These are phyloP conservation scores for Cathartes aura DNA, from an alignment of 2,113 vertebrate species.

Conservation along the genomic window DNA sequence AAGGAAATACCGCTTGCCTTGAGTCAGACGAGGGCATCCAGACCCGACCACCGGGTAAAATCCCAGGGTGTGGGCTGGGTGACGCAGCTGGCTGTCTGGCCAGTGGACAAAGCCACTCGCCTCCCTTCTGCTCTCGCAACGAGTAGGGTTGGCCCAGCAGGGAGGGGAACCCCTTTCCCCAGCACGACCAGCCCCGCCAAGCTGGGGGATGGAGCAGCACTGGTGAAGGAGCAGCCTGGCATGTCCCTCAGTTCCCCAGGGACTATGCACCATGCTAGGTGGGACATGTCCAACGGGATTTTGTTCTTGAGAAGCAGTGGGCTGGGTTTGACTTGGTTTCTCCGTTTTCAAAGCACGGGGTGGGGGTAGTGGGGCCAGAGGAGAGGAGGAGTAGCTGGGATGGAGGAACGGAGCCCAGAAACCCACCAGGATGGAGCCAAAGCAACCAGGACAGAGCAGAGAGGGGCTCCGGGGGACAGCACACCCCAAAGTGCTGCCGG, in stretches of 20 bases:
- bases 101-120: background rate
- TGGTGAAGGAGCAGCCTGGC: background rate
- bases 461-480: background rate
- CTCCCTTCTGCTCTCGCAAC: background rate
- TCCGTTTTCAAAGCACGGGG: background rate
- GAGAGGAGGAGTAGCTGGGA: background rate
- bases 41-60: too few species aligned
- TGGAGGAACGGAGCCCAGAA: background rate
- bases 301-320: background rate
- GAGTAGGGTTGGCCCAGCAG: background rate
- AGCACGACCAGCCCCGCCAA: too few species aligned
- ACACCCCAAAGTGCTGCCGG: background rate
- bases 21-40: background rate
- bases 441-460: background rate
- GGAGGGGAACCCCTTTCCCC: background rate
- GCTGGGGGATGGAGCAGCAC: background rate
- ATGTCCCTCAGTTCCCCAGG: background rate
- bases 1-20: background rate
- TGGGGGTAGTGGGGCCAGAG: background rate
- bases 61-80: background rate
- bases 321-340: background rate
- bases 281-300: background rate
- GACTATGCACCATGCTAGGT: rapidly evolving
- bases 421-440: background rate
- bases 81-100: too few species aligned